Conservation (phyloP, 2,888 invertebrate species). For the Polyommatus iphigenia region DNA sequence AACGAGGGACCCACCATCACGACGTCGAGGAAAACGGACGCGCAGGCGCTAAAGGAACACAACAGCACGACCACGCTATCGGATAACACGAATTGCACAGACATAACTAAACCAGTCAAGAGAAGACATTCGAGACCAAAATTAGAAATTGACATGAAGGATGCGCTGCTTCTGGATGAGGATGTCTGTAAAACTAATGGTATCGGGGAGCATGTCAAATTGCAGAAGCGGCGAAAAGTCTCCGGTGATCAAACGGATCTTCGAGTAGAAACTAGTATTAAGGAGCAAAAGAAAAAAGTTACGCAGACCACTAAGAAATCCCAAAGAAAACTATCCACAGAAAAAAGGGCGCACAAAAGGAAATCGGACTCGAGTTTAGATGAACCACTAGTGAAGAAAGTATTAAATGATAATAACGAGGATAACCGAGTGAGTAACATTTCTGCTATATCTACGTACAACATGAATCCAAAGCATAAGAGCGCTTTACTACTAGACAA, state of each 20-base stretch:
- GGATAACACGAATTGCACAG: constrained; percentile 53
- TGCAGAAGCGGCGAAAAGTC: constrained; percentile 78
- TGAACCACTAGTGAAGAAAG: constrained; percentile 58
- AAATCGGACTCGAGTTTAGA: constrained; percentile 58
- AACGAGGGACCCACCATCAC: constrained; percentile 69
- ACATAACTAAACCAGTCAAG: constrained; percentile 63
- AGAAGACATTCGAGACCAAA: constrained; percentile 72
- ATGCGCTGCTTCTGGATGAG: constrained; percentile 61
- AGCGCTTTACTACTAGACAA: constrained; percentile 78
- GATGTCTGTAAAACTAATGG: constrained; percentile 72
- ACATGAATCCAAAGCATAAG: constrained; percentile 67
- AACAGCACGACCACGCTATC: constrained; percentile 54
- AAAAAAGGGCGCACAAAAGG: constrained; percentile 71
- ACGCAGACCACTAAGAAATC: constrained; percentile 52
- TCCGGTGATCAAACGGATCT: constrained; percentile 64
- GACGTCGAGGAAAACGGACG: constrained; percentile 65
- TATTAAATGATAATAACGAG: constrained; percentile 55
- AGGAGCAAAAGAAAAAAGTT: constrained; percentile 59
- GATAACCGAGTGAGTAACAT: constrained; percentile 57
- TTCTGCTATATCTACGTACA: constrained; percentile 48
- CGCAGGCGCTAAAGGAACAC: constrained; percentile 69
- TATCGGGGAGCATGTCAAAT: constrained; percentile 76
- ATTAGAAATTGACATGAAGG: constrained; percentile 73
- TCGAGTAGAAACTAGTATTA: constrained; percentile 56
- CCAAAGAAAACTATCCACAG: constrained; percentile 56